Evolutionary conservation across 2,888 invertebrate genomes (phyloP).

Genomic region (Polydrusus cervinus): DNA sequence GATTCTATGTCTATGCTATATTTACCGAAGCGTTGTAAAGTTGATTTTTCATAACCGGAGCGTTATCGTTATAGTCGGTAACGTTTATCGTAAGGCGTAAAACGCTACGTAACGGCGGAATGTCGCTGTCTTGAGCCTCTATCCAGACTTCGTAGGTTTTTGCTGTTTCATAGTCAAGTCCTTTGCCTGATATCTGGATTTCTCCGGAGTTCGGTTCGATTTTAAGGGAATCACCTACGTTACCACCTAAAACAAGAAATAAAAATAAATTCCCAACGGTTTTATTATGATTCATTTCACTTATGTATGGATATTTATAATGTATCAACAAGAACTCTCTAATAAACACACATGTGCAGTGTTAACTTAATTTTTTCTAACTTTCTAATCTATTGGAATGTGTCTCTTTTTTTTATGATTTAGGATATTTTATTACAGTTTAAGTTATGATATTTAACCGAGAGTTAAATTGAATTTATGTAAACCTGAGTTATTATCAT

Average conservation of each 20-base stretch:
- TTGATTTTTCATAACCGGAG: conserved; percentile 85
- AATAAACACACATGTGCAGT: too few species aligned
- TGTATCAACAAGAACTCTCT: too few species aligned
- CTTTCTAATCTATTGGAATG: too few species aligned
- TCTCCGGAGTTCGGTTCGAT: conserved; percentile 87
- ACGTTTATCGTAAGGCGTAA: conserved; percentile 90
- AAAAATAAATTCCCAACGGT: too few species aligned
- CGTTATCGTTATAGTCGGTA: conserved; percentile 94
- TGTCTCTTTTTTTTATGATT: too few species aligned
- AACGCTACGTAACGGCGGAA: conserved; percentile 86
- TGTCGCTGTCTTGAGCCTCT: conserved; percentile 90
- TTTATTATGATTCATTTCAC: too few species aligned
- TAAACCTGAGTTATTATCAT: too few species aligned
- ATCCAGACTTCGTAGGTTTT: conserved; percentile 93
- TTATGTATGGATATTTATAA: too few species aligned
- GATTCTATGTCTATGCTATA: neutral
- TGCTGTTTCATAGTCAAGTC: conserved; percentile 89
- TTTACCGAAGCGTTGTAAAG: conserved; percentile 85
- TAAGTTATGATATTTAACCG: too few species aligned
- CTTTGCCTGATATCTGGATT: conserved; percentile 84
- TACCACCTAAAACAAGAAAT: conserved; percentile 74
- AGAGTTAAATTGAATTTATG: too few species aligned
- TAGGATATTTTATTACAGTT: too few species aligned
- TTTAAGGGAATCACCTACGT: conserved; percentile 88
- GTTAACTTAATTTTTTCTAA: too few species aligned